Evolutionary conservation across 2,113 vertebrate species (phyloP).

Genomic region (Proterorhinus semilunaris): DNA sequence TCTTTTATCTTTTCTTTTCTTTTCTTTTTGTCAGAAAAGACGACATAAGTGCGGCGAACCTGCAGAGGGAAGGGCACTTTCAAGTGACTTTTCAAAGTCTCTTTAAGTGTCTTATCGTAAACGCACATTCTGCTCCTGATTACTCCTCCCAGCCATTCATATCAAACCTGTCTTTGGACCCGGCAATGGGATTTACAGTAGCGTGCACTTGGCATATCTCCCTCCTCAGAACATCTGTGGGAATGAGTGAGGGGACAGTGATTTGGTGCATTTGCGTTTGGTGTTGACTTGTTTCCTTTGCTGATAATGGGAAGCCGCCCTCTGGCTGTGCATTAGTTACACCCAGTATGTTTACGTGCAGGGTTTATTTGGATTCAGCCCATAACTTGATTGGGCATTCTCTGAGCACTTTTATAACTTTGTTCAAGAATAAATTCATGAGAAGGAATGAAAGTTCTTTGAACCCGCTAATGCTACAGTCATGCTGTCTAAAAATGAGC

Average conservation of each 20-base stretch:
- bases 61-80: conserved; percentile 17
- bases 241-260: conserved; percentile 14
- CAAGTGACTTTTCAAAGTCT: conserved; percentile 35
- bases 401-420: too few relatives aligned
- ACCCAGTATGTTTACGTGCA: conserved; percentile 16
- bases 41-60: conserved; percentile 27
- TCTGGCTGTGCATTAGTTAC: conserved; percentile 51
- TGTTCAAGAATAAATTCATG: too few relatives aligned
- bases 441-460: too few relatives aligned
- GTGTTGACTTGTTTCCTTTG: conserved; percentile 41
- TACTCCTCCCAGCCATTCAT: conserved; percentile 26
- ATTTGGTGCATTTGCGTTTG: conserved; percentile 47
- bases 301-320: conserved; percentile 46
- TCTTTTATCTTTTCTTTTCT: too few relatives aligned
- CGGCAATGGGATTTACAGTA: conserved; percentile 36
- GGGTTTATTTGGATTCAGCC: not conserved
- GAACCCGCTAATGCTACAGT: too few relatives aligned
- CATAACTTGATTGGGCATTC: not conserved
- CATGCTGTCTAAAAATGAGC: too few relatives aligned
- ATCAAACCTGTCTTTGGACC: conserved; percentile 31
- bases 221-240: conserved; percentile 16
- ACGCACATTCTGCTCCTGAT: conserved; percentile 49
- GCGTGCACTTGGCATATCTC: conserved; percentile 29
- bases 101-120: conserved; percentile 59
- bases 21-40: not conserved